Conservation (phyloP, 2,113 vertebrate species). For the Leptodactylus fuscus region DNA sequence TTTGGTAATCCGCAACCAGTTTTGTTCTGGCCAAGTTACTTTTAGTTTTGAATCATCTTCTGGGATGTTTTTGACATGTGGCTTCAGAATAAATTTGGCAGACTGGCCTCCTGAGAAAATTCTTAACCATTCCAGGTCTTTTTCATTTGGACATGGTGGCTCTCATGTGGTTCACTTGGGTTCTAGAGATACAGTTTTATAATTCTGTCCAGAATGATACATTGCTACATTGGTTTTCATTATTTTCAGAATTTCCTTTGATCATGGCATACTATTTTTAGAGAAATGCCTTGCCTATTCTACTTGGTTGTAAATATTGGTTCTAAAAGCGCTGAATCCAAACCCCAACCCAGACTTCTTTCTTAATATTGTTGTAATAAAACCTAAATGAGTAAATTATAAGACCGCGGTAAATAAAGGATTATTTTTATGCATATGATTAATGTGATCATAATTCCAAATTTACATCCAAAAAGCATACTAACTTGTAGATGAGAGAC, state of each 20-base stretch:
- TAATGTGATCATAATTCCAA: too few species aligned
- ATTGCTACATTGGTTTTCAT: neutral
- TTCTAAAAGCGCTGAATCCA: neutral
- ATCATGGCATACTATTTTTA: neutral
- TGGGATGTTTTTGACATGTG: too few species aligned
- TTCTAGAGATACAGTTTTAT: neutral
- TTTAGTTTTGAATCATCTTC: too few species aligned
- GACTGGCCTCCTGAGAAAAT: too few species aligned
- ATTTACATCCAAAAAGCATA: neutral
- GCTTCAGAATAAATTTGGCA: too few species aligned
- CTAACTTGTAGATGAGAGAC: neutral
- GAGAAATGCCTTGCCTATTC: too few species aligned
- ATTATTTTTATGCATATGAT: too few species aligned
- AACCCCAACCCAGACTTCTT: neutral
- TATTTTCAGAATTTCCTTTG: neutral
- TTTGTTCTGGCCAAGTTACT: too few species aligned
- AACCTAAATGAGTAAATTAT: too few species aligned
- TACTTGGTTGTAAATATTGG: neutral
- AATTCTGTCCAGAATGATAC: neutral
- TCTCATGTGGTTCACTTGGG: neutral
- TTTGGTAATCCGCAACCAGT: neutral
- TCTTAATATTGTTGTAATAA: too few species aligned
- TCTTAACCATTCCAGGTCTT: neutral
- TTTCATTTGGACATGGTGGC: neutral
- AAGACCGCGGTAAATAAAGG: too few species aligned